These are phyloP conservation scores for Limulus polyphemus DNA, from an alignment of 2,888 invertebrate species.

Conservation along the genomic window DNA sequence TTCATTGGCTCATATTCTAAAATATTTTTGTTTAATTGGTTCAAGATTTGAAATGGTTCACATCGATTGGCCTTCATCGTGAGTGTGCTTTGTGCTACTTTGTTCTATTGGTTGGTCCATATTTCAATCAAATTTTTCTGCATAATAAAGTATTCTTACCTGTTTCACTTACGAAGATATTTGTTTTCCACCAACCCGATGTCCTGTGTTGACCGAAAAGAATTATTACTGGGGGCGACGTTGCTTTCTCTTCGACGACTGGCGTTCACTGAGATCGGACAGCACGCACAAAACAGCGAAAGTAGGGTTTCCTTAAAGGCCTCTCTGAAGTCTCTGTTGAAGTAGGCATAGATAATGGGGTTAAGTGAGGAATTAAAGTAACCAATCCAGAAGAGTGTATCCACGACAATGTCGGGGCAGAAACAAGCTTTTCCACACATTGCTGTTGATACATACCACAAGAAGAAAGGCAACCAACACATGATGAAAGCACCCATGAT, in stretches of 20 bases:
- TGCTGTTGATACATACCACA: conserved; percentile 81
- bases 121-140: too few species aligned
- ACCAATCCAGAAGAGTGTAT: conserved; percentile 94
- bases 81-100: too few species aligned
- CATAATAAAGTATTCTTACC: too few species aligned
- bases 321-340: conserved; percentile 93
- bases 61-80: too few species aligned
- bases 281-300: conserved; percentile 79
- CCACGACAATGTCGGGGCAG: conserved; percentile 73
- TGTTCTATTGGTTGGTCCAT: too few species aligned
- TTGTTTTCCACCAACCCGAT: conserved; percentile 25
- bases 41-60: too few species aligned
- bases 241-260: conserved; percentile 67
- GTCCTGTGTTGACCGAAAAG: conserved; percentile 27
- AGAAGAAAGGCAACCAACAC: conserved; percentile 93
- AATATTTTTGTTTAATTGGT: too few species aligned
- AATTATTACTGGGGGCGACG: conserved; percentile 25
- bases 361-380: conserved; percentile 96
- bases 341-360: conserved; percentile 87
- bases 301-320: conserved; percentile 81
- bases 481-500: conserved; percentile 97
- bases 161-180: too few species aligned
- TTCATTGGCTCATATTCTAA: too few species aligned
- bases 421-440: conserved; percentile 67
- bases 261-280: conserved; percentile 78